Base-by-base conservation (phyloP, 2,888 invertebrate species). In the Trissolcus brochymenae region DNA sequence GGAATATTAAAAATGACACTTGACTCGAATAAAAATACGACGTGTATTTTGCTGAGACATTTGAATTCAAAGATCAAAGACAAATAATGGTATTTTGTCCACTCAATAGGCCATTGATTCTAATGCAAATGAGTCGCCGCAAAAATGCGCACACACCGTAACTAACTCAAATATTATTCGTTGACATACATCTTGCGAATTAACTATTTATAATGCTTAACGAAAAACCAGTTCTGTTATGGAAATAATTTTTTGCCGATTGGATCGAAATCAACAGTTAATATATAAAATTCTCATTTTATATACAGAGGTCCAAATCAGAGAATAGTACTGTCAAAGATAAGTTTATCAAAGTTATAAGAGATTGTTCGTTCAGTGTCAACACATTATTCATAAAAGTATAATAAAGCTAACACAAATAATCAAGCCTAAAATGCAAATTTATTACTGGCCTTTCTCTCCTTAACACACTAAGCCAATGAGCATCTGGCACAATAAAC, bases 401-500 rank as follows among this genome's bases (percentile, higher is more conserved):
- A n/a, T 14, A 29, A 55, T 49, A 43, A 21, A 29, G 21, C 17
- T 40, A 35, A 49, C 59, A 21, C 53, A 60, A 67, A 35, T 60
- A 40, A 41, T 41, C 51, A 29, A 64, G 46, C n/a, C 21, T 56
- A 57, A 70, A 76, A 76, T 76, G 75, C 65, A 76, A 65, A 76
- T 76, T 65, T 9, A 11, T 55, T 62, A 17, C 17, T 13, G 51
- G 65, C 70, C 75, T 76, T 76, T 70, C 75, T 65, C 75, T 76
- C 54, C 70, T 59, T 76, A 70, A 70, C 74, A 75, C 51, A 68
- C 68, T 76, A 65, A 70, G 54, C 54, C 65, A 70, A 43, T 70
- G 68, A 70, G 29, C 65, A 70, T 65, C 64, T 51, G 62, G 64
- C 59, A 25, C 60, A 53, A 41, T 65, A 56, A 43, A 46, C 14